Conservation (phyloP, 2,888 invertebrate genomes). For the Pyrocoelia pectoralis region DNA sequence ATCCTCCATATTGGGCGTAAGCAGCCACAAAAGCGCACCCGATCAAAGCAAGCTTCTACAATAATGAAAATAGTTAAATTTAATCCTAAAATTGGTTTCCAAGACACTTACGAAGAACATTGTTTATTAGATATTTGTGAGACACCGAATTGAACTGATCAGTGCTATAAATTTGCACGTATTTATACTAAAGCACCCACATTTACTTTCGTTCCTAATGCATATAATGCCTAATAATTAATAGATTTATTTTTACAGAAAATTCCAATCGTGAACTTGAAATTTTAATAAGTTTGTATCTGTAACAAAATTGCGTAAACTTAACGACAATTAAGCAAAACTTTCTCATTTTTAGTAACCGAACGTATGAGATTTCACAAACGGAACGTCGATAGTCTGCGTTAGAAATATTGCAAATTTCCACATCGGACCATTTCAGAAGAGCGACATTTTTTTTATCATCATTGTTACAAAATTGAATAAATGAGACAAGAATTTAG, state of each 20-base stretch:
- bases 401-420: no score
- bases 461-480: no score
- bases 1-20: slow-evolving; percentile 1
- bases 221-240: not conserved
- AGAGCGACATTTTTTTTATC: no score
- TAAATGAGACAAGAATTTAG: no score
- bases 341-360: not conserved
- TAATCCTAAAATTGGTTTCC: not conserved
- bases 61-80: not conserved
- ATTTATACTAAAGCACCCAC: not conserved
- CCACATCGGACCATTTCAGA: no score
- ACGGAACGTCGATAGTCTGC: no score
- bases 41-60: slow-evolving; percentile 5
- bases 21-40: not conserved
- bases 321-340: not conserved
- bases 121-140: not conserved
- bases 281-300: not conserved
- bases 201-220: not conserved
- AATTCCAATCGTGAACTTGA: slow-evolving; percentile 1
- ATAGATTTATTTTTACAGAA: not conserved
- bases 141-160: slow-evolving; percentile 7
- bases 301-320: slow-evolving; percentile 1
- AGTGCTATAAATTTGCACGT: not conserved
- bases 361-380: no score
- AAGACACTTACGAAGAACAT: not conserved